Evolutionary conservation across 2,797 vertebrate species (phyloP), one percentile per base, ranked within the genome.

Genomic region (Micropoecilia bifurca): DNA sequence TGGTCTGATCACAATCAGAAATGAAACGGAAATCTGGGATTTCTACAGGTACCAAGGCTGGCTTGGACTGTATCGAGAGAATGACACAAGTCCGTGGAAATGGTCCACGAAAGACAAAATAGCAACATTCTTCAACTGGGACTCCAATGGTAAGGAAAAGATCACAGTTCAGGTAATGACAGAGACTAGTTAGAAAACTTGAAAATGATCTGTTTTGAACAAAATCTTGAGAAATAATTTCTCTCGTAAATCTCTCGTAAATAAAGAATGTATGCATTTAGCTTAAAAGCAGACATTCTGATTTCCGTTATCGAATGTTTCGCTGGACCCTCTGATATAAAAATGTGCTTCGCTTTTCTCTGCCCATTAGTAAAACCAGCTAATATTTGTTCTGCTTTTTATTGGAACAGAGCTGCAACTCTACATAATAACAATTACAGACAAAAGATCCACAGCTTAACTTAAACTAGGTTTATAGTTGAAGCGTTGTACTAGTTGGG

Each of bases 1-100:
- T 7, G 83, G 87, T 39, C 55, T 90, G 63, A 18, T 88, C 48
- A 80, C 78, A 36, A 75, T 88, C 75, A 30, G 10, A 10, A 2
- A 46, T 36, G 0, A 45, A 22, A 2, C 6, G 8, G 81, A 80
- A 39, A 85, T 75, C 28, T 0, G 0, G 4, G 0, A 0, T 2
- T 36, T 61, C 8, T 0, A 0, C 4, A 3, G 0, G 0, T 14
- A 0, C 0, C 0, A 0, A 0, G 80, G 78, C 45, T 90, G 89
- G 89, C 77, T 90, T 1, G 83, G 85, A 33, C 73, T 85, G 43
- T 43, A 72, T 72, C 25, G 36, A 43, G 9, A 81, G 1, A 0
- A 43, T 6, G 16, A 14, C 4, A 6, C 0, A 2, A 0, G 3
- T 57, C 16, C 22, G 20, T 59, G n/a, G 55, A 59, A 30, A 14